Conservation (phyloP, 2,888 invertebrate genomes). For the Drosophila macrothrix region DNA sequence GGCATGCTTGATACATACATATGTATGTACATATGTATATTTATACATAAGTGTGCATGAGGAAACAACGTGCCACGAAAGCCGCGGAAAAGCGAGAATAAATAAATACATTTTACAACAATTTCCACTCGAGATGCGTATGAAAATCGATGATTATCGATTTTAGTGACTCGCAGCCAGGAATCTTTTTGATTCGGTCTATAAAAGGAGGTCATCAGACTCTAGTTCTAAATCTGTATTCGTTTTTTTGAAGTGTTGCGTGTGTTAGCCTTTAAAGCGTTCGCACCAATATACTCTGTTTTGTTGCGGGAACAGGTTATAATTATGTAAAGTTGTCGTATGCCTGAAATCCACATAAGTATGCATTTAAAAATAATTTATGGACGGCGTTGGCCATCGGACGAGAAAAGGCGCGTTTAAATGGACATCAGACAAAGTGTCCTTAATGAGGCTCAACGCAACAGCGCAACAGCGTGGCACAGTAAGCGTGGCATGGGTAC, state of each 20-base stretch:
- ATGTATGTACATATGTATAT: background rate
- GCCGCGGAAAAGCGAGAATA: constrained; percentile 24
- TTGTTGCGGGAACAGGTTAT: constrained; percentile 15
- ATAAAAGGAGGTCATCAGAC: background rate
- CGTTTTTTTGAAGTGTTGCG: background rate
- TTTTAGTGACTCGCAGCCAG: background rate
- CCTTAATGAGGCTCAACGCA: constrained; percentile 67
- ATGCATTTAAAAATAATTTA: constrained; percentile 70
- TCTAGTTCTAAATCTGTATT: background rate
- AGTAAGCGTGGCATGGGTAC: constrained; percentile 2
- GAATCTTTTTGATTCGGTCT: background rate
- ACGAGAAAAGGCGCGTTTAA: constrained; percentile 42
- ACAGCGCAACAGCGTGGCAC: constrained; percentile 45
- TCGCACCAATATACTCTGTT: background rate
- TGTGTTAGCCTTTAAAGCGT: background rate
- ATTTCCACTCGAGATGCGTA: constrained; percentile 45
- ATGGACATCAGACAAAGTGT: constrained; percentile 65
- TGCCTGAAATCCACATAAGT: constrained; percentile 66
- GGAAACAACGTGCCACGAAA: constrained; percentile 10
- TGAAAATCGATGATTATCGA: constrained; percentile 51
- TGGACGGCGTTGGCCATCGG: constrained; percentile 34
- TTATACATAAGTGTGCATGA: background rate
- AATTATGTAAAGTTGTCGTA: constrained; percentile 65
- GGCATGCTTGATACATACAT: too few relatives aligned
- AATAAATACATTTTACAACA: constrained; percentile 52